Conservation (phyloP, 2,888 invertebrate genomes). For the Bruchidius siliquastri region DNA sequence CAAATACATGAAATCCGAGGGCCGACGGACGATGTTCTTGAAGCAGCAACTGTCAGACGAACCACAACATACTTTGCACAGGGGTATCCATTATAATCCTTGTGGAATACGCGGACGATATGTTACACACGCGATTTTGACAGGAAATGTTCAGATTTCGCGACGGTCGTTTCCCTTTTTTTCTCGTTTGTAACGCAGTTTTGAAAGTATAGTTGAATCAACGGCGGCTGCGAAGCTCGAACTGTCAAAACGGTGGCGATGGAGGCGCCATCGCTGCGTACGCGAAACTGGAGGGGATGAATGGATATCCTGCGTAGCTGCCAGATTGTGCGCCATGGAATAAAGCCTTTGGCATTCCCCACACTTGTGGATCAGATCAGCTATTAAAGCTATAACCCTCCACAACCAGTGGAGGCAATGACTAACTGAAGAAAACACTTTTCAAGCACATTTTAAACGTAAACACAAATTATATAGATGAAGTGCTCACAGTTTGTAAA, state of each 20-base stretch:
- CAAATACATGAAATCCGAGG: neutral
- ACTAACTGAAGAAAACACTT: too few species aligned
- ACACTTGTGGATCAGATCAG: too few species aligned
- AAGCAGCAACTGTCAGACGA: neutral
- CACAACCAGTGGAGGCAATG: too few species aligned
- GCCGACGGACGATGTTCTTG: neutral
- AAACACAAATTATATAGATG: too few species aligned
- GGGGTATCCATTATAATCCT: neutral
- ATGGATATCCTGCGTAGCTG: neutral
- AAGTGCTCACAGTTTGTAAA: too few species aligned
- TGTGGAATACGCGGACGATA: neutral
- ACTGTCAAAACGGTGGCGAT: conserved; percentile 30
- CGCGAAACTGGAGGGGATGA: neutral
- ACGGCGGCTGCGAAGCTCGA: conserved; percentile 1
- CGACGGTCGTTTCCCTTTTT: conserved; percentile 9
- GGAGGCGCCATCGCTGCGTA: conserved; percentile 31
- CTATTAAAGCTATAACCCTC: too few species aligned
- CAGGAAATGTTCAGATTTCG: neutral
- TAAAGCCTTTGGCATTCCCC: too few species aligned
- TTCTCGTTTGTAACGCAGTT: conserved; percentile 5
- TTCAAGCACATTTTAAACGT: too few species aligned
- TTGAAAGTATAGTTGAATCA: neutral
- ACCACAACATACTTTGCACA: neutral
- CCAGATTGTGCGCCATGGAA: neutral
- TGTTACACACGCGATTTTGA: neutral